Conservation (phyloP, 1,140 invertebrate species). For the Penaeus chinensis region DNA sequence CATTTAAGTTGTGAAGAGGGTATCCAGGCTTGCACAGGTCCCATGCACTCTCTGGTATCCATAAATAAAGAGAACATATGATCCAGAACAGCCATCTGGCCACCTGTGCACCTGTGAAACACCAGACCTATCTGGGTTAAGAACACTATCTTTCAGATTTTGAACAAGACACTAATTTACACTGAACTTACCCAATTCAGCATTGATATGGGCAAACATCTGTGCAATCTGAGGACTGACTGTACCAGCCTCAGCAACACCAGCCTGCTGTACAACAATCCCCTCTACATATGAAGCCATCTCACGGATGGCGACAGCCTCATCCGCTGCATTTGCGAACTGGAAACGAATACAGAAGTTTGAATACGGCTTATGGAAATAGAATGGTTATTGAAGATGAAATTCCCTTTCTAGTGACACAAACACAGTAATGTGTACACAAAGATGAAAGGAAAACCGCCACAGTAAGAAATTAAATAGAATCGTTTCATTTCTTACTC, state of each 20-base stretch:
- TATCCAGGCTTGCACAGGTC: too few relatives aligned
- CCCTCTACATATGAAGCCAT: conserved; percentile 60
- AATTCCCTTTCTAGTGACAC: neutral
- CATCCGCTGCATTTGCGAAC: conserved; percentile 63
- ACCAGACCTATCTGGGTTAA: neutral
- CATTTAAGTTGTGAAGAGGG: neutral
- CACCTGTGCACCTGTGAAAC: too few relatives aligned
- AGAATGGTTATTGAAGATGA: neutral
- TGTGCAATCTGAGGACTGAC: conserved; percentile 61
- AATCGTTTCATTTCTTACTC: too few relatives aligned
- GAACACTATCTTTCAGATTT: neutral
- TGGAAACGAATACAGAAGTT: conserved; percentile 1
- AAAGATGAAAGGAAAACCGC: too few relatives aligned
- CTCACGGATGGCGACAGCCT: conserved; percentile 58
- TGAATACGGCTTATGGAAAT: neutral
- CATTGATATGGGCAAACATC: conserved; percentile 54
- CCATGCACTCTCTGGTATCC: too few relatives aligned
- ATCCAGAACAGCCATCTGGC: too few relatives aligned
- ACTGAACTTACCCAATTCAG: conserved; percentile 56
- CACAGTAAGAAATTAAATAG: neutral
- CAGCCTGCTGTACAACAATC: conserved; percentile 60
- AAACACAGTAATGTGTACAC: too few relatives aligned
- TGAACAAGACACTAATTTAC: neutral
- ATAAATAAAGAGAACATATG: too few relatives aligned
- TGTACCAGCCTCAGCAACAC: conserved; percentile 33